Percentiles rank a stretch among this genome's conserved stretches.
These are phyloP conservation scores for Dysmachus trigonus DNA, from an alignment of 2,888 invertebrate species.

Conservation along the genomic window DNA sequence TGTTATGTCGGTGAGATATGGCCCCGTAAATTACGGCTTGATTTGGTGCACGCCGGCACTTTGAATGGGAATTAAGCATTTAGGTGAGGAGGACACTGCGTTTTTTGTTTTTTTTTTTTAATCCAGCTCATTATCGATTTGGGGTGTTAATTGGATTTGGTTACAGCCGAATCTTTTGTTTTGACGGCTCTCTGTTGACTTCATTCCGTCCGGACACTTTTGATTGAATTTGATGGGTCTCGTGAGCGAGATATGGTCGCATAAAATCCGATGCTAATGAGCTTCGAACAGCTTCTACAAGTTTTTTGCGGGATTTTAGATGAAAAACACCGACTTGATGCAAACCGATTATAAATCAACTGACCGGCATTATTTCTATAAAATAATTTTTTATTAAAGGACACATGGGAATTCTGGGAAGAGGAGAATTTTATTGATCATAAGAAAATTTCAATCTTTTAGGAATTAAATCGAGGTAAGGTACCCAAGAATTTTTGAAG, in stretches of 20 bases:
- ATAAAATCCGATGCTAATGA: neutral
- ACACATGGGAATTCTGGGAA: neutral
- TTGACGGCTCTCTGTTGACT: constrained; percentile 4
- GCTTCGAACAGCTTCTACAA: neutral
- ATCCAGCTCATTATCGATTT: constrained; percentile 10
- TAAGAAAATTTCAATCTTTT: neutral
- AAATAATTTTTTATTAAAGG: neutral
- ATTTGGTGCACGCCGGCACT: constrained; percentile 38
- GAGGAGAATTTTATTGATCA: neutral
- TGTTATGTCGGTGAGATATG: constrained; percentile 47
- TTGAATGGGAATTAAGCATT: neutral
- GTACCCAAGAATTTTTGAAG: neutral
- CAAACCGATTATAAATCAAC: neutral
- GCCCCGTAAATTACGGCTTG: constrained; percentile 46
- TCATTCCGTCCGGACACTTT: constrained; percentile 12
- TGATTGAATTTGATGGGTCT: neutral
- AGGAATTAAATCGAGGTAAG: neutral
- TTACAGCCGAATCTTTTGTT: constrained; percentile 39
- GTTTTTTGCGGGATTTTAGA: neutral
- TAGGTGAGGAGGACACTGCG: constrained; percentile 18
- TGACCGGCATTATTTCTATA: neutral
- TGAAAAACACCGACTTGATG: neutral
- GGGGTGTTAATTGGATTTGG: constrained; percentile 48
- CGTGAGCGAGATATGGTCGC: neutral
- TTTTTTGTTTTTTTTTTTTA: neutral